These are phyloP conservation scores for Hemiscyllium ocellatum DNA, from an alignment of 2,113 vertebrate genomes.

Conservation along the genomic window DNA sequence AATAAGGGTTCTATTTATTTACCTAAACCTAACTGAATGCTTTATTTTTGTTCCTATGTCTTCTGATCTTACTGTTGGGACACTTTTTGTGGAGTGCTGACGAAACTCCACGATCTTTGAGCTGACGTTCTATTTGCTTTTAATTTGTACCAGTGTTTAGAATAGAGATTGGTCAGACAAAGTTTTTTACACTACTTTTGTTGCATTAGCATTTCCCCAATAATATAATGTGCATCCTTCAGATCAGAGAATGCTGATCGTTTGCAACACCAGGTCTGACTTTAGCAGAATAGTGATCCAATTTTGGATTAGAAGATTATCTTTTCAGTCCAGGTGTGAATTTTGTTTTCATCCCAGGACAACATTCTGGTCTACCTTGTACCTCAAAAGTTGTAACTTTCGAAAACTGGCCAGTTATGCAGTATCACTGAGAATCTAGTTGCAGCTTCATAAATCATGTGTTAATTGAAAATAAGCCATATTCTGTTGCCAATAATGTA, in stretches of 20 bases:
- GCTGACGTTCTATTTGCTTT: neutral
- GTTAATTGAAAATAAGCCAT: too few relatives aligned
- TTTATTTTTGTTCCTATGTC: too few relatives aligned
- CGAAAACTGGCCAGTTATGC: neutral
- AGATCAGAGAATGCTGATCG: neutral
- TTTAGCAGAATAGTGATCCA: neutral
- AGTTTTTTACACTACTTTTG: neutral
- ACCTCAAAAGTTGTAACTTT: neutral
- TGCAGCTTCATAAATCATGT: neutral
- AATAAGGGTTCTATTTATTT: neutral
- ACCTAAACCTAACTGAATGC: neutral
- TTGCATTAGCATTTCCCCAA: neutral
- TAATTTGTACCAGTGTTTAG: neutral
- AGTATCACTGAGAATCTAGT: neutral
- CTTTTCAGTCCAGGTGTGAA: neutral
- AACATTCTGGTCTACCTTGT: neutral
- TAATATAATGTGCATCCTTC: neutral
- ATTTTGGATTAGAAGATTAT: neutral
- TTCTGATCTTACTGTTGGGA: neutral
- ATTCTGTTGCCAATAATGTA: neutral
- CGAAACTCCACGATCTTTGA: neutral
- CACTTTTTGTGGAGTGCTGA: neutral
- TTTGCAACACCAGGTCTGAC: neutral
- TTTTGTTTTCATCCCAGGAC: neutral
- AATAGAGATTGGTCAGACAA: neutral